Evolutionary conservation across 2,797 vertebrate genomes (phyloP).

Genomic region (Adrianichthys oophorus): DNA sequence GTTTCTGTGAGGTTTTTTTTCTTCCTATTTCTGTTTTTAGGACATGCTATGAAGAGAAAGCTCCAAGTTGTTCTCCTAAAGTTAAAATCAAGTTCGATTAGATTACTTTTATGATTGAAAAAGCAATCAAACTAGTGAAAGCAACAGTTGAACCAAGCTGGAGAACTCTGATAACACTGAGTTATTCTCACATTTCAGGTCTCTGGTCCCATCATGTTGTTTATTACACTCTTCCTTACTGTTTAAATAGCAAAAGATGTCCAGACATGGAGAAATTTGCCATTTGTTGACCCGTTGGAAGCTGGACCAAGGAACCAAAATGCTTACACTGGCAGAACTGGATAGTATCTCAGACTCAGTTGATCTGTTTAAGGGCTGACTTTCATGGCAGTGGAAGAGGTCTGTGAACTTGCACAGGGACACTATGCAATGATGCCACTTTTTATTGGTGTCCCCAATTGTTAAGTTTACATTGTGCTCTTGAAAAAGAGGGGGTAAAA

Average conservation of each 20-base stretch:
- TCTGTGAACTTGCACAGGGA: conserved; percentile 64
- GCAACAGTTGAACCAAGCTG: no score
- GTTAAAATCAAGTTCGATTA: no score
- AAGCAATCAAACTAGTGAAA: no score
- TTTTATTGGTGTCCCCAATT: conserved; percentile 44
- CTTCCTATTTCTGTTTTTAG: no score
- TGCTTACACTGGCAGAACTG: conserved; percentile 9
- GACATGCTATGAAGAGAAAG: no score
- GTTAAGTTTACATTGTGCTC: conserved; percentile 59
- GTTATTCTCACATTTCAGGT: conserved; percentile 1
- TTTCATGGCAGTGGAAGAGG: conserved; percentile 19
- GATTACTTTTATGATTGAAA: no score
- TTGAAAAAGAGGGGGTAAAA: conserved; percentile 6
- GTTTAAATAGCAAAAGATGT: conserved; percentile 19
- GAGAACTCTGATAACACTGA: background rate
- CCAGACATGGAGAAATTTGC: conserved; percentile 1
- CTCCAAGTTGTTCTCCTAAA: no score
- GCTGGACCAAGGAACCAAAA: conserved; percentile 46
- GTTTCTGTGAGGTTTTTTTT: no score
- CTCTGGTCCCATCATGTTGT: conserved; percentile 23
- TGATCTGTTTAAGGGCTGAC: conserved; percentile 64
- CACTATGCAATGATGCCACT: conserved; percentile 62
- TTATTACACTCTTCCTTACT: conserved; percentile 3
- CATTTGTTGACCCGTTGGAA: conserved; percentile 1
- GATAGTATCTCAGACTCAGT: conserved; percentile 7